Percentiles rank a stretch among this genome's conserved stretches.
These are phyloP conservation scores for Callospermophilus lateralis DNA, from an alignment of 2,113 vertebrate genomes.

Conservation along the genomic window DNA sequence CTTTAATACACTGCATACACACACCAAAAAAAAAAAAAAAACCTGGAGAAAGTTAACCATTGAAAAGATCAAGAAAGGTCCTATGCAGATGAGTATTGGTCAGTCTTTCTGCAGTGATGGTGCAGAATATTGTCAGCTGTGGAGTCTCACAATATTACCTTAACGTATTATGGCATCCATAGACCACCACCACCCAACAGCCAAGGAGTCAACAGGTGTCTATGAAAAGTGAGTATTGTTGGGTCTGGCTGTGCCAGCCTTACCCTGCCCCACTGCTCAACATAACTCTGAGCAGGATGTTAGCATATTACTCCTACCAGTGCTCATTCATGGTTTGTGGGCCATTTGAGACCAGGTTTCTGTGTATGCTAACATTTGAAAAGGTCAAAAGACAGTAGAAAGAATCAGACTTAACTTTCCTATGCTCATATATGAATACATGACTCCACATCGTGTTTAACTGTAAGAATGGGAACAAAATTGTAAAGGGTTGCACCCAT, in stretches of 20 bases:
- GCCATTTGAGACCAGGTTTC: slow-evolving; percentile 34
- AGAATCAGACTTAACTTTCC: too few species aligned
- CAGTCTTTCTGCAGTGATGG: background rate
- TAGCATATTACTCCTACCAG: background rate
- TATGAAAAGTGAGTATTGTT: background rate
- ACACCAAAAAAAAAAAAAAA: too few species aligned
- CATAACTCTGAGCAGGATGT: background rate
- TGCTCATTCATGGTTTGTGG: background rate
- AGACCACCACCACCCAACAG: background rate
- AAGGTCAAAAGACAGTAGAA: too few species aligned
- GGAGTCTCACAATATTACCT: background rate
- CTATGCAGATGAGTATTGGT: background rate
- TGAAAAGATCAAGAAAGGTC: background rate
- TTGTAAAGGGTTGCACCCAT: too few species aligned
- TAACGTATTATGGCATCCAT: background rate
- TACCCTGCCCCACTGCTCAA: background rate
- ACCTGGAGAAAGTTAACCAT: background rate
- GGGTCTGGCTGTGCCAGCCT: background rate
- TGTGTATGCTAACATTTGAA: background rate
- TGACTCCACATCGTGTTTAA: too few species aligned
- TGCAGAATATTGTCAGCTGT: background rate
- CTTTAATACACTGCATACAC: background rate
- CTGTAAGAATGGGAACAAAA: too few species aligned
- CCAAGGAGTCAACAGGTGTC: background rate
- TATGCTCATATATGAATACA: too few species aligned